Conservation (phyloP, 2,888 invertebrate species). For the Ectobius pallidus region DNA sequence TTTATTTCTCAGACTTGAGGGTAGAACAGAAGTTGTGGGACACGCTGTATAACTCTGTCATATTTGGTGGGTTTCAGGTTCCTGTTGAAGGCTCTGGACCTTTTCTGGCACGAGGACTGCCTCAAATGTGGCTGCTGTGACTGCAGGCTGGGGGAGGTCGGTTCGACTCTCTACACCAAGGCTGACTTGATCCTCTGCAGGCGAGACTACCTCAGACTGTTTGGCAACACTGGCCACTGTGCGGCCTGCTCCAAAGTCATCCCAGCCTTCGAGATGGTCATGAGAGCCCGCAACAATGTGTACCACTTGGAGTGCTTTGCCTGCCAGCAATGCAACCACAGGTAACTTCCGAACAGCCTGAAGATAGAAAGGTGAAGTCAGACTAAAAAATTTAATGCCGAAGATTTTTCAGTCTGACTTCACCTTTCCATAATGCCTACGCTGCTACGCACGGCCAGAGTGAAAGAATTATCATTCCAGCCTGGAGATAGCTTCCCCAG, state of each 20-base stretch:
- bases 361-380: no score
- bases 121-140: slow-evolving; percentile 97
- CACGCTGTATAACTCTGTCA: no score
- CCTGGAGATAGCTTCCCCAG: not conserved
- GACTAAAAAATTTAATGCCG: no score
- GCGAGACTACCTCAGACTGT: slow-evolving; percentile 95
- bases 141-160: slow-evolving; percentile 94
- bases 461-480: no score
- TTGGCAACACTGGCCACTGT: slow-evolving; percentile 95
- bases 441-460: not conserved
- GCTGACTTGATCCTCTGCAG: slow-evolving; percentile 95
- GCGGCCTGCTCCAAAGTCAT: slow-evolving; percentile 97
- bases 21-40: no score
- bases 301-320: slow-evolving; percentile 99
- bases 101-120: slow-evolving; percentile 98
- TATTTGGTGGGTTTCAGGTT: slow-evolving; percentile 55
- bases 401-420: no score
- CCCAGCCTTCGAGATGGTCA: slow-evolving; percentile 99
- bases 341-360: no score
- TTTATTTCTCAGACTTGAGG: no score
- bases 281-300: slow-evolving; percentile 95
- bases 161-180: slow-evolving; percentile 92
- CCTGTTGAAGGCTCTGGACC: slow-evolving; percentile 89
- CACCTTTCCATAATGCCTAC: no score
- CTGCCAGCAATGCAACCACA: slow-evolving; percentile 97